Conservation (phyloP, 1,140 invertebrate genomes). For the Bemisia tabaci region DNA sequence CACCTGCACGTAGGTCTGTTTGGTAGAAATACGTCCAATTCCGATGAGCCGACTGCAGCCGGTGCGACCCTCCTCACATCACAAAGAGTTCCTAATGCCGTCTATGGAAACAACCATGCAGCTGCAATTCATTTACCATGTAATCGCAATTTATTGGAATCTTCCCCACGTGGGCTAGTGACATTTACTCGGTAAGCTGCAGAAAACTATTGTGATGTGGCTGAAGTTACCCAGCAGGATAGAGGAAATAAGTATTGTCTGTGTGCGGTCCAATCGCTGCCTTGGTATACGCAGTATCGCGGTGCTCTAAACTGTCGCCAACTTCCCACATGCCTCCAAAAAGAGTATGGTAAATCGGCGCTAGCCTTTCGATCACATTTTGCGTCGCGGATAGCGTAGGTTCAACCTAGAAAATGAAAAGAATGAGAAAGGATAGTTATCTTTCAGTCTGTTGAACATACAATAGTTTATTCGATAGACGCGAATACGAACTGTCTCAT, state of each 20-base stretch:
- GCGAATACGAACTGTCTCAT: too few species aligned
- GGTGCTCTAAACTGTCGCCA: conserved; percentile 36
- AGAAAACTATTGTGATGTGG: conserved; percentile 8
- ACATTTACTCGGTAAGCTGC: too few species aligned
- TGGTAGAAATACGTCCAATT: too few species aligned
- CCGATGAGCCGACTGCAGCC: too few species aligned
- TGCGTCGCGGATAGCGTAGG: conserved; percentile 36
- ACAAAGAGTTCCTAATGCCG: too few species aligned
- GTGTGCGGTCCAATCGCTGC: conserved; percentile 37
- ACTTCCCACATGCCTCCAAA: conserved; percentile 51
- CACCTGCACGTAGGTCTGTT: too few species aligned
- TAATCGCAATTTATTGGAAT: too few species aligned
- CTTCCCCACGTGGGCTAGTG: too few species aligned
- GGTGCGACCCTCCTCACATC: too few species aligned
- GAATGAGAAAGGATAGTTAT: not conserved
- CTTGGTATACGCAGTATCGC: conserved; percentile 47
- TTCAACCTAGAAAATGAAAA: conserved; percentile 31
- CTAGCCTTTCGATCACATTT: conserved; percentile 35
- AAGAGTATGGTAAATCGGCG: conserved; percentile 42
- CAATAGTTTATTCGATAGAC: not conserved
- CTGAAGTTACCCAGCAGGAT: conserved; percentile 46
- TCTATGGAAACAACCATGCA: too few species aligned
- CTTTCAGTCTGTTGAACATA: not conserved
- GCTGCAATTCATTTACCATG: too few species aligned
- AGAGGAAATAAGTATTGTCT: conserved; percentile 56